phyloP scores from a whole-genome alignment of 53 echinoderm and acorn worm genomes.

The Temnopleurus reevesii region DNA sequence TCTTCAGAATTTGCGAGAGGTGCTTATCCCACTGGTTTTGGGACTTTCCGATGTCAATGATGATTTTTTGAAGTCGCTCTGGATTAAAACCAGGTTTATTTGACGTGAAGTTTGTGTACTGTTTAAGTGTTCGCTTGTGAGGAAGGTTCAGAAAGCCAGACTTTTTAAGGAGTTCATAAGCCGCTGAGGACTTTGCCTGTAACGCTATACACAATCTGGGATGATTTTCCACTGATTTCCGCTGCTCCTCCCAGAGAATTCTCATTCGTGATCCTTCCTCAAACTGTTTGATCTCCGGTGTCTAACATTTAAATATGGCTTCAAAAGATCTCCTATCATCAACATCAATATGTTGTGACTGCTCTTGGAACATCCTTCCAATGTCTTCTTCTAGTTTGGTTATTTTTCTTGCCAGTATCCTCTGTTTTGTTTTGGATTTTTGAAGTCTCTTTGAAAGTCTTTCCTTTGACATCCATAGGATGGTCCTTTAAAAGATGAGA shows the following conservation, averaged over 20 bases:
- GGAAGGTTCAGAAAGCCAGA: constrained; percentile 24
- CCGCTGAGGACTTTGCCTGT: background rate
- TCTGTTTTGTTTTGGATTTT: background rate
- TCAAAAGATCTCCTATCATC: background rate
- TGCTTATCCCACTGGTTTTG: no score
- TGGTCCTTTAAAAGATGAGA: background rate
- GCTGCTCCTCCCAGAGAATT: constrained; percentile 39
- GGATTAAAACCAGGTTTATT: constrained; percentile 33
- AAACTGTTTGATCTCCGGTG: background rate
- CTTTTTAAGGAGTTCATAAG: constrained; percentile 28
- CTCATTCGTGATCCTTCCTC: background rate
- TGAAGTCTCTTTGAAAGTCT: background rate
- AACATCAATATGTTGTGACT: background rate
- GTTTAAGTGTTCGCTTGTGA: background rate
- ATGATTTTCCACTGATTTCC: background rate
- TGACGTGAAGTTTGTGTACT: background rate
- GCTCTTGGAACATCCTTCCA: background rate
- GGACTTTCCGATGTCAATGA: constrained; percentile 43
- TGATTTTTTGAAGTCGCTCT: background rate
- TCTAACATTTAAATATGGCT: background rate
- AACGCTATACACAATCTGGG: constrained; percentile 36
- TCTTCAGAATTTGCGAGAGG: no score
- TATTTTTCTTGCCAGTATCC: background rate
- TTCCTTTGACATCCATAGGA: background rate
- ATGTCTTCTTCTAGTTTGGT: background rate